Base-by-base conservation (phyloP, 2,888 invertebrate species). In the Dynastes grantii region DNA sequence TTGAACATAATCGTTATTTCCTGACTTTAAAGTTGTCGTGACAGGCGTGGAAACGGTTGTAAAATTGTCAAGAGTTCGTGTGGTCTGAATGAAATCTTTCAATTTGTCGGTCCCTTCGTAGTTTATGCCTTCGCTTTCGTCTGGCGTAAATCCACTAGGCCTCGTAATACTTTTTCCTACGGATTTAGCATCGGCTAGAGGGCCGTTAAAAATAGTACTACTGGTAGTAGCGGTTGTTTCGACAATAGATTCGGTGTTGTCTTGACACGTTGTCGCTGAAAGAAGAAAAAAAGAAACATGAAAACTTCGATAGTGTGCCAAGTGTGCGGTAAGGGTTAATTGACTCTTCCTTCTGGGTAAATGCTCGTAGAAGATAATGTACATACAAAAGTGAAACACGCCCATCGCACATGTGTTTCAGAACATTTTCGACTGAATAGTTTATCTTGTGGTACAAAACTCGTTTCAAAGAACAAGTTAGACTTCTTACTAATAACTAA, bases 201-300 rank as follows among this genome's bases (percentile, higher is more conserved):
- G 27, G 73, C 55, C 73, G 73, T 75, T 75, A 75, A 75, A 75
- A 75, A 75, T 75, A 75, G 71, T 55, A n/a, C 71, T 37, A 16
- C 16, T 58, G 55, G 71, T 71, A 71, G 55, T 75, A 32, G 58
- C 22, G 27, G 73, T 61, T 45, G 73, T 63, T 63, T 61, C 73
- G 45, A 75, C 73, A 75, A 75, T 75, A 45, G 73, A 45, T 45
- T 61, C 61, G 27, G 61, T 75, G 73, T 75, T 45, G 37, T 75
- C 73, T 61, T 75, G 73, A 61, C 73, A 75, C 27, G 55, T 61
- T 45, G 61, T n/a, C 61, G 73, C 73, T 75, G 73, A 75, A 75
- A 75, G 29, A 75, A 63, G 27, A 55, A 37, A 22, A 32, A 32
- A 73, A 22, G 22, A 22, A 75, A 61, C 71, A 61, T 45, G 61